These are phyloP conservation scores for Drosophila rhopaloa DNA, from an alignment of 1,140 invertebrate species.

Conservation along the genomic window DNA sequence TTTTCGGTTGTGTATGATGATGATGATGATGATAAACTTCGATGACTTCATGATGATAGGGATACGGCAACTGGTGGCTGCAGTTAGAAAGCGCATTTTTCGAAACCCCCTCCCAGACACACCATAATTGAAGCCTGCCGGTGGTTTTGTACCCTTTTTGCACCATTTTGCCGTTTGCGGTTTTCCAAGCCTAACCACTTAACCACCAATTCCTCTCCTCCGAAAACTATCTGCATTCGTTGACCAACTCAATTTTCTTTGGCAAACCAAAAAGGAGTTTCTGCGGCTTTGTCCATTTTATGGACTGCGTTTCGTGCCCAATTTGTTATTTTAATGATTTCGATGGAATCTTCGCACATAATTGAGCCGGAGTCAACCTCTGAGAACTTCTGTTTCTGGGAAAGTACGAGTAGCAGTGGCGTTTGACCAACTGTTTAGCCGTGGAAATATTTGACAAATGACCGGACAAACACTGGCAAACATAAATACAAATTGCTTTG, in stretches of 20 bases:
- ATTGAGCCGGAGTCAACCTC: conserved; percentile 44
- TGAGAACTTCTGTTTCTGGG: conserved; percentile 43
- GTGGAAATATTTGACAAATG: conserved; percentile 67
- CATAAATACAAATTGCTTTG: conserved; percentile 59
- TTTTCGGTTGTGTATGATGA: conserved; percentile 34
- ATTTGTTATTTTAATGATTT: conserved; percentile 84
- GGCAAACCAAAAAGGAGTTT: conserved; percentile 41
- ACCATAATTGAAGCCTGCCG: conserved; percentile 43
- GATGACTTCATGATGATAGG: conserved; percentile 71
- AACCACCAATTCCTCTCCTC: conserved; percentile 1
- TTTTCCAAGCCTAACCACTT: conserved; percentile 47
- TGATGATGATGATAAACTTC: conserved; percentile 73
- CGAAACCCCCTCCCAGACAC: not conserved
- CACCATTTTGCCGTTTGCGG: conserved; percentile 66
- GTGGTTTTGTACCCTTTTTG: conserved; percentile 69
- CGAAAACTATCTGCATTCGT: conserved; percentile 16
- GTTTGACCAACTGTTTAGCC: conserved; percentile 14
- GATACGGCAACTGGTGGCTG: conserved; percentile 15
- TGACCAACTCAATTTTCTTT: conserved; percentile 49
- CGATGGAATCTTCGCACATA: conserved; percentile 73
- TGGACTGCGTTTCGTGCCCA: conserved; percentile 69
- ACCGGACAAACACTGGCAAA: conserved; percentile 50
- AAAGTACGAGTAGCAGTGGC: conserved; percentile 10
- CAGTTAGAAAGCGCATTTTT: conserved; percentile 42
- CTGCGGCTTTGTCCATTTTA: conserved; percentile 61